phyloP scores from a whole-genome alignment of 1,140 invertebrate species.

The Drosophila sp. region DNA sequence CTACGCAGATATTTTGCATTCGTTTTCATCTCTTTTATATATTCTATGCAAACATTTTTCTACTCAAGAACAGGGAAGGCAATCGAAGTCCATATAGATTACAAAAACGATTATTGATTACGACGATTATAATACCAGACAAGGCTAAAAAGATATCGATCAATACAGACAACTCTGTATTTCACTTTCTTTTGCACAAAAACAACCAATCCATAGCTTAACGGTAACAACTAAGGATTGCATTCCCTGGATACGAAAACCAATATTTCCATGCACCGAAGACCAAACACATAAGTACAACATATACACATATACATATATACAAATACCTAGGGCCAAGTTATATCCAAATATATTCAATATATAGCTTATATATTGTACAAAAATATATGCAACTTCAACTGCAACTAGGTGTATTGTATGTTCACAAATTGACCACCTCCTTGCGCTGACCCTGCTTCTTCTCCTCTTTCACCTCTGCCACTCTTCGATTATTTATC shows the following conservation, averaged over 20 bases:
- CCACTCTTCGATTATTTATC: not conserved
- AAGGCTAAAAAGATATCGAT: too few relatives aligned
- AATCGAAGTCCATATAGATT: not conserved
- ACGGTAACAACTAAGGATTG: not conserved
- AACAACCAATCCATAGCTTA: too few relatives aligned
- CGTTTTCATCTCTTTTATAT: not conserved
- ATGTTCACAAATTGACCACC: not conserved
- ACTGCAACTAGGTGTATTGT: not conserved
- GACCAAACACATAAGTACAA: not conserved
- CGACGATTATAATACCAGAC: too few relatives aligned
- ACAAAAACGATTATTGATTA: too few relatives aligned
- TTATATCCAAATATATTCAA: not conserved
- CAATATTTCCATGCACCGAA: slow-evolving; percentile 12
- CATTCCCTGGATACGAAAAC: not conserved
- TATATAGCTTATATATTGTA: not conserved
- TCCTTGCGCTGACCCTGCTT: not conserved
- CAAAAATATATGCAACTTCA: slow-evolving; percentile 5
- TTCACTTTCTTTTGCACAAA: too few relatives aligned
- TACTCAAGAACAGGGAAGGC: not conserved
- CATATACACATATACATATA: slow-evolving; percentile 5
- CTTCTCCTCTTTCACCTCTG: not conserved
- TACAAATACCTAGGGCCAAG: not conserved
- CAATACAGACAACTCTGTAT: too few relatives aligned
- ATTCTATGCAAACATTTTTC: not conserved
- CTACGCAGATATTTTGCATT: too few relatives aligned